Conservation (phyloP, 2,888 invertebrate species). For the Caenorhabditis wallacei region DNA sequence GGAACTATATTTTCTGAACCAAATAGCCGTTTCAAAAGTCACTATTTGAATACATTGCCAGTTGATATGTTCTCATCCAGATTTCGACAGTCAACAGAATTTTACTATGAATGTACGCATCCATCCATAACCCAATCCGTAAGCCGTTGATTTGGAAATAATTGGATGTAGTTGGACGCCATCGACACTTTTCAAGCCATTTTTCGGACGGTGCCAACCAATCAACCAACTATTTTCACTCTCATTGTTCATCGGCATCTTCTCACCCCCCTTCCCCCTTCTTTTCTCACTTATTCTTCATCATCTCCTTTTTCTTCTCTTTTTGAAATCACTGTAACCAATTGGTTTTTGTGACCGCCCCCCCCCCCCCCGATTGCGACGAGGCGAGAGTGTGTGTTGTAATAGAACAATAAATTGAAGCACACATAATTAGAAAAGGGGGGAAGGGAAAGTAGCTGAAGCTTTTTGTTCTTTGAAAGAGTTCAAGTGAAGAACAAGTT, state of each 20-base stretch:
- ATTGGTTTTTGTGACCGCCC: constrained; percentile 29
- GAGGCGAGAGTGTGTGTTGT: constrained; percentile 49
- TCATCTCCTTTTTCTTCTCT: background rate
- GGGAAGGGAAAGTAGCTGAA: background rate
- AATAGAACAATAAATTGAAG: constrained; percentile 61
- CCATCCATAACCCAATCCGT: constrained; percentile 64
- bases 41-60: background rate
- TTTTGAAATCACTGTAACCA: constrained; percentile 50
- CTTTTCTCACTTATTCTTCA: background rate
- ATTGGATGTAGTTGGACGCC: constrained; percentile 63
- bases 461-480: constrained; percentile 39
- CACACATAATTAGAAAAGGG: constrained; percentile 51
- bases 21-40: background rate
- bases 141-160: constrained; percentile 67
- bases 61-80: constrained; percentile 46
- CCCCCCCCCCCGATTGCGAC: too few species aligned
- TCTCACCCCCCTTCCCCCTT: background rate
- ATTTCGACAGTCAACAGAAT: constrained; percentile 36
- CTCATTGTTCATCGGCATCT: constrained; percentile 12
- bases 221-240: constrained; percentile 16
- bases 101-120: constrained; percentile 48
- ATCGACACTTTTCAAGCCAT: constrained; percentile 41
- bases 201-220: constrained; percentile 46
- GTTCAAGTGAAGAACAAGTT: constrained; percentile 23
- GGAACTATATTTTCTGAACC: background rate